Evolutionary conservation across 2,797 vertebrate genomes (phyloP), one percentile per base, ranked within the genome.

Genomic region (Huso huso): DNA sequence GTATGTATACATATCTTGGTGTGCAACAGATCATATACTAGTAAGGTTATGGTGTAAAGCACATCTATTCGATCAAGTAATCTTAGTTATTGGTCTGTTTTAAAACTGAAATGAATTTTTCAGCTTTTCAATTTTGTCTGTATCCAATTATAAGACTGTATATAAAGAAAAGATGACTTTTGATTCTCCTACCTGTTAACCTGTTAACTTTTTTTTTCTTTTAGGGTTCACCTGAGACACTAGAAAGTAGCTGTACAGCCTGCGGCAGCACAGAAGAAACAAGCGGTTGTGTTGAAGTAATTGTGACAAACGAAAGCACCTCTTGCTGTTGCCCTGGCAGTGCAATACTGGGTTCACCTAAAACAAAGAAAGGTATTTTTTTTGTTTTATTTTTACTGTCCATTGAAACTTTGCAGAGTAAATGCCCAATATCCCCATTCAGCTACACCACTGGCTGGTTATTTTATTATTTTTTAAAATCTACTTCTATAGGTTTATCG

Each of bases 301-400:
- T 86, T 9, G 81, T 89, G 58, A 81, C 87, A 73, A 91, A 81
- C 48, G 88, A 88, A 74, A 86, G 71, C 75, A 81, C 89, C 61
- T 89, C 92, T 18, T 98, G 93, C 80, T 93, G 80, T 72, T 98
- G 93, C 80, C 83, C 93, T 61, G 84, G 87, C 66, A 79, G 84
- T 70, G 83, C 84, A 75, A 92, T 93, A 64, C 84, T 93, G 84
- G 84, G 81, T 65, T 94, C 92, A 13, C 89, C 91, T 69, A 92
- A 92, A 88, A 87, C 86, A 63, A 93, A 95, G 83, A 96, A 89
- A 86, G 94, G 95, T 96, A 81, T 18, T 18, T 18, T 18, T 18
- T 6, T 58, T 12, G 23, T 55, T 55, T 55, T 55, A 55, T 10
- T 55, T 55, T 55, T 5, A 10, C 52, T 55, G 2, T n/a, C 12